These are phyloP conservation scores for Myathropa florea DNA, from an alignment of 2,888 invertebrate genomes.

Conservation along the genomic window DNA sequence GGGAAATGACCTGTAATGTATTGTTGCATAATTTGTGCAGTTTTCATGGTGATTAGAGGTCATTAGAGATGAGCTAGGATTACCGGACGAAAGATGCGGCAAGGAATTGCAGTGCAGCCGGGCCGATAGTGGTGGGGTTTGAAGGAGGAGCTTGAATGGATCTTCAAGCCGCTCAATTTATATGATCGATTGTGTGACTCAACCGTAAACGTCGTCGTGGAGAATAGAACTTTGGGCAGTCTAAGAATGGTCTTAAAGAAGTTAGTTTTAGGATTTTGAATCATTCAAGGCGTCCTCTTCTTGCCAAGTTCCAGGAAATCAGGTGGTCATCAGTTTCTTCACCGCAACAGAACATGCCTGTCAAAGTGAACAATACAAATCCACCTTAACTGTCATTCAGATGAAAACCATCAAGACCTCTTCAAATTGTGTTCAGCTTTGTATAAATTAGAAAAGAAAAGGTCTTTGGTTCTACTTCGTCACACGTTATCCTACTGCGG, in stretches of 20 bases:
- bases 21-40: conserved; percentile 49
- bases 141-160: background rate
- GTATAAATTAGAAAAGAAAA: background rate
- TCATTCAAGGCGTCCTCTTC: no score
- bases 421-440: background rate
- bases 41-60: conserved; percentile 41
- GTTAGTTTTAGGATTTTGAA: no score
- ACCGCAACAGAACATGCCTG: no score
- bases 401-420: background rate
- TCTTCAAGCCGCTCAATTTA: no score
- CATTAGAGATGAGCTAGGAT: conserved; percentile 12
- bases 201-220: no score
- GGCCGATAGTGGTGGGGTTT: no score
- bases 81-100: background rate
- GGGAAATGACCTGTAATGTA: conserved; percentile 25
- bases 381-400: background rate
- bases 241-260: no score
- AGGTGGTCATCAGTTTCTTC: background rate
- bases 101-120: background rate
- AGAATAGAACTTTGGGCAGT: no score
- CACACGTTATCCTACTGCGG: background rate
- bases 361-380: background rate
- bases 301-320: background rate
- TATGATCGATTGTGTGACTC: no score
- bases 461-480: background rate